phyloP scores from a whole-genome alignment of 2,888 invertebrate species.

The Rhodophaea formosa region DNA sequence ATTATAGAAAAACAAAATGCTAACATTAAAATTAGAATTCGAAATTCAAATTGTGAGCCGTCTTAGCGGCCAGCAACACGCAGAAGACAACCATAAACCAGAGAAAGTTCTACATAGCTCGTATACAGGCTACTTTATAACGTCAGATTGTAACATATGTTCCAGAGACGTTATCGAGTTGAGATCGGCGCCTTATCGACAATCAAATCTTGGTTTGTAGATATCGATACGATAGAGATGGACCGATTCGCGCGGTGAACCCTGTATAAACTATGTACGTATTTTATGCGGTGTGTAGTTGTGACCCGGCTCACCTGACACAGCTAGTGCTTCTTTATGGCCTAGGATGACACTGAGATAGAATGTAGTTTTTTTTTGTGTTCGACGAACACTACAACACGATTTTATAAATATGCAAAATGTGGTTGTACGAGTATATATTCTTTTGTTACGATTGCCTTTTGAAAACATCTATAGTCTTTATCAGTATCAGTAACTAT shows the following conservation, averaged over 20 bases:
- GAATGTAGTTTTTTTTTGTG: not conserved
- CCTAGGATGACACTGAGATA: not conserved
- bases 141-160: conserved; percentile 64
- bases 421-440: too few species aligned
- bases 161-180: conserved; percentile 56
- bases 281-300: conserved; percentile 24
- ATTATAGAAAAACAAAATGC: not conserved
- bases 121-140: conserved; percentile 60
- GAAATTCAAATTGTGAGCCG: conserved; percentile 9
- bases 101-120: conserved; percentile 31
- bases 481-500: too few species aligned
- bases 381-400: too few species aligned
- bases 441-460: too few species aligned
- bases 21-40: conserved; percentile 1
- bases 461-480: too few species aligned
- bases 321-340: conserved; percentile 23
- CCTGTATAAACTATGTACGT: conserved; percentile 34
- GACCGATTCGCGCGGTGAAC: conserved; percentile 43
- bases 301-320: conserved; percentile 20
- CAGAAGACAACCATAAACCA: conserved; percentile 38
- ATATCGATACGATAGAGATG: conserved; percentile 44
- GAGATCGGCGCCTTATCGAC: conserved; percentile 60
- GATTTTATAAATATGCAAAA: too few species aligned
- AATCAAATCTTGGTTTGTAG: conserved; percentile 51
- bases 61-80: conserved; percentile 15